Evolutionary conservation across 2,113 vertebrate genomes (phyloP).

Genomic region (Platycercus adscitus): DNA sequence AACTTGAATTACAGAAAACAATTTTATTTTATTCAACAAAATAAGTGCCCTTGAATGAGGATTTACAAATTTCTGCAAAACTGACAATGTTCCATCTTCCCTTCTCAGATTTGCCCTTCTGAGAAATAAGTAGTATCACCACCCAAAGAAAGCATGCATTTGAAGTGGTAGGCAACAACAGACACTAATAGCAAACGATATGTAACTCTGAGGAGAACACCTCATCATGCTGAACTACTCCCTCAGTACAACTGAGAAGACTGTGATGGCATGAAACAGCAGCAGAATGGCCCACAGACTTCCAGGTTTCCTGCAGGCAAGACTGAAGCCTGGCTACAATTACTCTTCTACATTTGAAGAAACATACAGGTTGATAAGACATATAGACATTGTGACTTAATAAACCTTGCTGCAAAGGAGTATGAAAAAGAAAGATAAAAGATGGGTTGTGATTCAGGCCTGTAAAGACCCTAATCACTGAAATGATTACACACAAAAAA

Average conservation of each 20-base stretch:
- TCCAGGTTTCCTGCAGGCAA: background rate
- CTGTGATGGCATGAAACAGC: accelerated
- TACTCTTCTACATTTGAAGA: background rate
- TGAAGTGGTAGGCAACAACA: background rate
- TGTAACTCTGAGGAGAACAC: background rate
- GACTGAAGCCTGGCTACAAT: background rate
- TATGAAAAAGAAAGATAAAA: background rate
- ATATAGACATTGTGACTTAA: background rate
- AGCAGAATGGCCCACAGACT: background rate
- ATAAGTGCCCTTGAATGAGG: background rate
- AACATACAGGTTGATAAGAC: background rate
- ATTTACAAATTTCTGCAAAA: background rate
- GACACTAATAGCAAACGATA: background rate
- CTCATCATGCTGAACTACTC: accelerated
- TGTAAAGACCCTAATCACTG: background rate
- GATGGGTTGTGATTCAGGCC: background rate
- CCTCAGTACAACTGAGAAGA: accelerated
- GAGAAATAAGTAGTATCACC: background rate
- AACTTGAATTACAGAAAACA: background rate
- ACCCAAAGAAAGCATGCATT: background rate
- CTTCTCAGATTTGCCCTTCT: background rate
- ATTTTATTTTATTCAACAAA: background rate
- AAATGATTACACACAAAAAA: background rate
- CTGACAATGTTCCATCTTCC: background rate
- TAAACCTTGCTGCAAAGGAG: background rate